These are phyloP conservation scores for Tyria jacobaeae DNA, from an alignment of 2,888 invertebrate species.

Conservation along the genomic window DNA sequence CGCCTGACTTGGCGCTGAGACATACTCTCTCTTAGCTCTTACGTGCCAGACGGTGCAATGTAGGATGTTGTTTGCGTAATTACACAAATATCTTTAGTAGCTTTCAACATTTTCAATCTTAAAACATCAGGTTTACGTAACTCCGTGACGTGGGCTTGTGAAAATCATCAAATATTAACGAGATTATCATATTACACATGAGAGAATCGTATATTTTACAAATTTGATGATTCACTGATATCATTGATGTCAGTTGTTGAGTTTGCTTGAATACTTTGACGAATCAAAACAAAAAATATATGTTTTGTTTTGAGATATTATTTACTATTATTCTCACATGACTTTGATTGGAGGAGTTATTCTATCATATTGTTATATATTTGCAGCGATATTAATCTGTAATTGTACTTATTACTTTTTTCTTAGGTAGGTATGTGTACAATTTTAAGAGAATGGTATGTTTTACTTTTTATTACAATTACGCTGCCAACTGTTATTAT, in stretches of 20 bases:
- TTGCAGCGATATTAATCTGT: neutral
- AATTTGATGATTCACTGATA: neutral
- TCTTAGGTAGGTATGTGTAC: neutral
- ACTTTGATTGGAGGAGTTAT: slow-evolving; percentile 3
- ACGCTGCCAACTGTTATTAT: neutral
- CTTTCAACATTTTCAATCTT: neutral
- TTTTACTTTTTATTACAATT: too few relatives aligned
- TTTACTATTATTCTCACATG: slow-evolving; percentile 19
- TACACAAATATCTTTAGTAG: neutral
- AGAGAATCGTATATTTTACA: neutral
- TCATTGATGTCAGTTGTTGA: neutral
- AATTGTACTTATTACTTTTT: neutral
- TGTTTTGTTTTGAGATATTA: slow-evolving; percentile 18
- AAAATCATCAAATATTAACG: slow-evolving; percentile 8
- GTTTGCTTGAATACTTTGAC: slow-evolving; percentile 5
- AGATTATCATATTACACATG: neutral
- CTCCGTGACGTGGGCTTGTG: slow-evolving; percentile 15
- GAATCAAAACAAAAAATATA: slow-evolving; percentile 19
- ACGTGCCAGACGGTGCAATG: neutral
- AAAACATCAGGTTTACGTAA: slow-evolving; percentile 16
- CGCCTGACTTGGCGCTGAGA: slow-evolving; percentile 6
- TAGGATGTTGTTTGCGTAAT: neutral
- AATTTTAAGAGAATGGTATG: neutral
- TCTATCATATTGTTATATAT: neutral
- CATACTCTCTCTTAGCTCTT: slow-evolving; percentile 4